Percentiles rank a stretch among this genome's conserved stretches.
Conservation (phyloP, 2,888 invertebrate genomes). For the Lepidonotus clava region DNA sequence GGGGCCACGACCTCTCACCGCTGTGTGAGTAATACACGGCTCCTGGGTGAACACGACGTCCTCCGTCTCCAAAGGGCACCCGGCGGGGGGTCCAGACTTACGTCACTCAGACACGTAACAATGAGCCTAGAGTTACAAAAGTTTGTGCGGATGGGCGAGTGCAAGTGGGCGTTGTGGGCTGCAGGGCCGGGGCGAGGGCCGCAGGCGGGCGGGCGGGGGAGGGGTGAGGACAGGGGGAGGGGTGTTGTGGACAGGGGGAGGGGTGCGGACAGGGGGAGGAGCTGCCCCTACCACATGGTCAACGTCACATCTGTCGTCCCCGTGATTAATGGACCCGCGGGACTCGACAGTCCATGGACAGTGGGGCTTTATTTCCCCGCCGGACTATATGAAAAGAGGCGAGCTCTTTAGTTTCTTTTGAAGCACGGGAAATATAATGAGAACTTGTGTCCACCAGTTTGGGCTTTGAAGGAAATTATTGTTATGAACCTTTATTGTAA, state of each 20-base stretch:
- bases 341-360: conserved; percentile 2
- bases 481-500: too few relatives aligned
- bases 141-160: not conserved
- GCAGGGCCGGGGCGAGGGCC: not conserved
- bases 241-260: not conserved
- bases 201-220: not conserved
- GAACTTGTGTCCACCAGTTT: too few relatives aligned
- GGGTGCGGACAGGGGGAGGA: conserved; percentile 17
- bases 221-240: not conserved
- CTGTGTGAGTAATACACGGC: not conserved
- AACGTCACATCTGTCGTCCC: conserved; percentile 49
- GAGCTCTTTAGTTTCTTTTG: too few relatives aligned
- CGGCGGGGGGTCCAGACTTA: not conserved
- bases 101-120: conserved; percentile 27
- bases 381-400: too few relatives aligned
- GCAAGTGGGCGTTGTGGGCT: not conserved
- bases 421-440: too few relatives aligned
- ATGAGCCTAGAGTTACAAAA: conserved; percentile 36
- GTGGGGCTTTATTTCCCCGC: too few relatives aligned
- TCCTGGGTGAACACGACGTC: not conserved
- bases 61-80: not conserved
- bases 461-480: too few relatives aligned
- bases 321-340: conserved; percentile 29
- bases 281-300: conserved; percentile 24
- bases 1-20: not conserved